These are phyloP conservation scores for Coregonus clupeaformis DNA, from an alignment of 2,113 vertebrate species.

Conservation along the genomic window DNA sequence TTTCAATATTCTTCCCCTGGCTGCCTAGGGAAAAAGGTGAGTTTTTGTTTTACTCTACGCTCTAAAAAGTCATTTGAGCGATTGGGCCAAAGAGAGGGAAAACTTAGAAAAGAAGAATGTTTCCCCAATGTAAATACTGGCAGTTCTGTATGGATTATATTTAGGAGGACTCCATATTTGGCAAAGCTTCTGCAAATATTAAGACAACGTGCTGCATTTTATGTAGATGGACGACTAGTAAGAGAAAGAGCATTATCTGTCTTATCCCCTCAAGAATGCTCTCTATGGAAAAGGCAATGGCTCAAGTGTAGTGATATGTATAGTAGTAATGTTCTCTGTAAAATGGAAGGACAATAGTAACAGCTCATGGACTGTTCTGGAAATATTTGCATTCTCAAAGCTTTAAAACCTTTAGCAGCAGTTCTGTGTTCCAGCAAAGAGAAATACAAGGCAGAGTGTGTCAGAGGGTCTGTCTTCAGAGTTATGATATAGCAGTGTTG, in stretches of 20 bases:
- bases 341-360: neutral
- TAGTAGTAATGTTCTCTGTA: neutral
- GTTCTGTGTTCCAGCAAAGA: too few relatives aligned
- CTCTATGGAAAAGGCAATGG: neutral
- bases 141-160: neutral
- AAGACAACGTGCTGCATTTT: neutral
- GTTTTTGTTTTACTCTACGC: too few relatives aligned
- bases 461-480: too few relatives aligned
- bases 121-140: neutral
- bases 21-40: too few relatives aligned
- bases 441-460: too few relatives aligned
- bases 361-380: too few relatives aligned
- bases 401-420: too few relatives aligned
- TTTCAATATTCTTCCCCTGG: too few relatives aligned
- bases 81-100: too few relatives aligned
- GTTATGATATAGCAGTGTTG: too few relatives aligned
- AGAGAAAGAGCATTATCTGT: neutral
- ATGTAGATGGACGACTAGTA: neutral
- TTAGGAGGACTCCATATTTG: neutral
- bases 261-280: neutral
- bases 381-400: too few relatives aligned
- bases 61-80: too few relatives aligned
- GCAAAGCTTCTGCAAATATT: neutral
- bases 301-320: neutral
- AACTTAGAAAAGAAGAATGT: neutral